Conservation (phyloP, 64 coral and sea anemone genomes). For the Porites australiensis region DNA sequence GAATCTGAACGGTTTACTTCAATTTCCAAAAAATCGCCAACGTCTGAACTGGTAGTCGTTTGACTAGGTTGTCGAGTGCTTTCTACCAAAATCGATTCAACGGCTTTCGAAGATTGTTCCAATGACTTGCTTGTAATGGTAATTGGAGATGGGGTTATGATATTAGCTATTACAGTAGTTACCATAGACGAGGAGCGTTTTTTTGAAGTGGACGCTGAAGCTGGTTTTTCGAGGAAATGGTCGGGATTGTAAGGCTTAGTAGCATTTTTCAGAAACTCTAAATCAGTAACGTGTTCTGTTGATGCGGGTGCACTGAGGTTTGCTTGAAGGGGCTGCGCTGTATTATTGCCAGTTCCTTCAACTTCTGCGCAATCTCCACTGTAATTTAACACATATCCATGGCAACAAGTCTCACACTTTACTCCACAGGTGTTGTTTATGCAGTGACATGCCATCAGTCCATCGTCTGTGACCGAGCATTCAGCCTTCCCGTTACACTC, state of each 20-base stretch:
- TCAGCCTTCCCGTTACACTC: constrained; percentile 73
- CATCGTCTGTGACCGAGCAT: constrained; percentile 53
- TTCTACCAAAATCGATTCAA: not conserved
- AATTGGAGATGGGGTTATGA: not conserved
- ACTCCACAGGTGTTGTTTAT: constrained; percentile 73
- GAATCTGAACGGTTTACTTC: not conserved
- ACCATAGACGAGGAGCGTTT: not conserved
- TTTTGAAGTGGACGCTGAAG: not conserved
- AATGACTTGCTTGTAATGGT: not conserved
- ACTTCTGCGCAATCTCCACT: not conserved
- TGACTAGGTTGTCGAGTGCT: not conserved
- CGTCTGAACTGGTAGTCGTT: not conserved
- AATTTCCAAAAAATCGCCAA: no score
- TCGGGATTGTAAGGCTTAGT: not conserved
- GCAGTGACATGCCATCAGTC: constrained; percentile 68
- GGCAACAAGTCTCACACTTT: constrained; percentile 74
- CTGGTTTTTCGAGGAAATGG: not conserved
- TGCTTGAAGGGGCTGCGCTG: not conserved
- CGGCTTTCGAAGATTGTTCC: not conserved
- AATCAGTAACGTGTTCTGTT: not conserved
- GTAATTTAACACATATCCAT: constrained; percentile 42
- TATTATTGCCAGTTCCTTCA: not conserved
- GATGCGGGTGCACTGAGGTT: not conserved
- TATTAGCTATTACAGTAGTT: not conserved
- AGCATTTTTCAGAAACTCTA: no score